Base-by-base conservation (phyloP, 2,888 invertebrate species). In the Tetranychus truncatus region DNA sequence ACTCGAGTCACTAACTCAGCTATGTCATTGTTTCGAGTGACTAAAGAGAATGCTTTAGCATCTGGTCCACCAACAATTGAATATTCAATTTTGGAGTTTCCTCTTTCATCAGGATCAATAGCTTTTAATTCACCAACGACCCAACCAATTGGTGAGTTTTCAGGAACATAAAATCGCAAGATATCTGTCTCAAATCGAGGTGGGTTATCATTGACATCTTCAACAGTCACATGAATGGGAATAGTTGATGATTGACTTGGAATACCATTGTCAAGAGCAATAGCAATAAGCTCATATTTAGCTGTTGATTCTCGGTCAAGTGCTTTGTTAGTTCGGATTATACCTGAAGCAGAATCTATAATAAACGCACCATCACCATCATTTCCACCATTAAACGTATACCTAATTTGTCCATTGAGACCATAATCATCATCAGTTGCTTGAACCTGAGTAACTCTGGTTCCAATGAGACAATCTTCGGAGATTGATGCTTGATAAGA, bases 131-230 rank as follows among this genome's bases (percentile, higher is more conserved):
- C 90, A 0, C 95, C 95, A 0, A 97, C 92, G 0, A 91, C 90
- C 0, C 95, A 92, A 0, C 95, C 96, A 1, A 95, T 88, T 0
- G 96, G 95, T n/a, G 93, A 93, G 82, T 99, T 97, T 84, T 99
- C 97, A 0, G 92, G 86, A 6, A 97, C 89, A 82, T 91, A 92
- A 66, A 95, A 87, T 0, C 89, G 88, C 18, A 97, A 89, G 81
- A 90, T 89, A 80, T 93, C 92, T 3, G 90, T 89, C 77, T 91
- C 89, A 83, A 94, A 95, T 66, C 79, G 77, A 11, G 80, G 80
- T 11, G 80, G 78, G 75, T 79, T 79, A 74, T 80, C 80, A 71
- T 80, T 80, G 66, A 79, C 76, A 75, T 81, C 80, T 55, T 79
- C 78, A 9, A 80, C 77, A 75, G 80, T 89, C 74, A 94, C 89